Evolutionary conservation across 2,113 vertebrate genomes (phyloP), one percentile per base, ranked within the genome.

Genomic region (Argyrosomus japonicus): DNA sequence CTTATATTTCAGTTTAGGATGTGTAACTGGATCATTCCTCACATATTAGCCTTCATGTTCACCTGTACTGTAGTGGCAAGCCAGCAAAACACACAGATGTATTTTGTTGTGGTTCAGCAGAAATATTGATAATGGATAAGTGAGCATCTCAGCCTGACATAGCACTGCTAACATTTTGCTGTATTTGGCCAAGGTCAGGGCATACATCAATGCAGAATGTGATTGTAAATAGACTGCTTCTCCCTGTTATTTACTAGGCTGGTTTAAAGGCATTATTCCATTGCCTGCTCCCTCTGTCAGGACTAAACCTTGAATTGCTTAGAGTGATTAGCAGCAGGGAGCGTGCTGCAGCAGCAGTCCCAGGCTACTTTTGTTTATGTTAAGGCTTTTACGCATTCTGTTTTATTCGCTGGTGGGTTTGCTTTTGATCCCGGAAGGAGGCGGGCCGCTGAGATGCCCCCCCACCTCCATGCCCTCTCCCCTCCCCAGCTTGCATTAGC

Each of bases 391-490:
- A 87, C 68, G 29, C 87, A 88, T 91, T 92, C 87, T 81, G 68
- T 90, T 93, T 91, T 80, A 92, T 91, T 90, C 84, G 13, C 86
- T 90, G 77, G 79, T 51, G 65, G 87, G 68, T 63, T 92, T 47
- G 79, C 85, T 93, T 95, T 93, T 95, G 91, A 95, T 94, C 93
- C 91, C 83, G 51, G 72, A 92, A 93, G 89, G 75, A 89, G 93
- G 89, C 61, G 61, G 61, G 79, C 84, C 65, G 82, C 83, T 73
- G 77, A 87, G 81, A 84, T 79, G n/a, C 81, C 50, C 75, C 51
- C 19, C 19, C 11, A 6, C 4, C 84, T 64, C 21, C 68, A 13
- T 65, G 40, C 76, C 75, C 68, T 78, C 79, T 48, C 81, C 65
- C 50, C 32, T 43, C 23, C 67, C 19, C 75, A 60, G 65, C 57